A percentile compares a stretch with the other conserved stretches of the same genome.
These are phyloP conservation scores for Chloropsis cyanopogon DNA, from an alignment of 2,113 vertebrate species.

Conservation along the genomic window DNA sequence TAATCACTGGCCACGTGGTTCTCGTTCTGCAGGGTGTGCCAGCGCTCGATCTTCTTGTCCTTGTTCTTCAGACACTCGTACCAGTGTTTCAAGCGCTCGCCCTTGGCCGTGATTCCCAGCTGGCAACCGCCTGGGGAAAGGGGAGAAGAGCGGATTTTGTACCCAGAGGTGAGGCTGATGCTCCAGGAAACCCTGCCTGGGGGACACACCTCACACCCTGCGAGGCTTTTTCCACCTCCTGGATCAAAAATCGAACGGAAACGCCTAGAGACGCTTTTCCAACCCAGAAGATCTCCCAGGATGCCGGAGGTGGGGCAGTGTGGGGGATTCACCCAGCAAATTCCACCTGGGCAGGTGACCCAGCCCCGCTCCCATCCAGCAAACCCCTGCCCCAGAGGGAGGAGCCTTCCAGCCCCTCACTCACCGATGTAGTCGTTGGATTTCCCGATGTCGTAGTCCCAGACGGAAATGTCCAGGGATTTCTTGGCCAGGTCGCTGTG, in stretches of 20 bases:
- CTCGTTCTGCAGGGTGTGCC: constrained; percentile 92
- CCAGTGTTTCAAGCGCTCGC: constrained; percentile 97
- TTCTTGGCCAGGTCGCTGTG: constrained; percentile 96
- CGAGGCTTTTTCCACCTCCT: neutral
- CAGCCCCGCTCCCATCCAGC: fast-evolving
- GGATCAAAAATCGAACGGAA: neutral
- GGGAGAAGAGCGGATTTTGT: neutral
- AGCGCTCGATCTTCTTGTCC: constrained; percentile 97
- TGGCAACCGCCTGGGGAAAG: constrained; percentile 83
- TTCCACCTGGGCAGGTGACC: neutral
- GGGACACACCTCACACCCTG: neutral
- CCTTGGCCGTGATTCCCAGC: constrained; percentile 93
- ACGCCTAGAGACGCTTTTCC: neutral
- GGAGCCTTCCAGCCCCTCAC: neutral
- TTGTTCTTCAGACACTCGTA: constrained; percentile 98
- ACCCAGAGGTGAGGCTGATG: neutral
- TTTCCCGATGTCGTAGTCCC: constrained; percentile 98
- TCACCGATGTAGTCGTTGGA: constrained; percentile 92
- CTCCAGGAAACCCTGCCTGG: fast-evolving
- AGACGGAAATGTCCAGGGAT: constrained; percentile 91
- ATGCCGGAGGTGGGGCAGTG: neutral
- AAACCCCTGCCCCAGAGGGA: neutral
- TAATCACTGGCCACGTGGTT: constrained; percentile 89
- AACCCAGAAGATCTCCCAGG: fast-evolving
- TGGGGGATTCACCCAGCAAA: fast-evolving